These are phyloP conservation scores for Macrobrachium rosenbergii DNA, from an alignment of 1,140 invertebrate genomes.

Conservation along the genomic window DNA sequence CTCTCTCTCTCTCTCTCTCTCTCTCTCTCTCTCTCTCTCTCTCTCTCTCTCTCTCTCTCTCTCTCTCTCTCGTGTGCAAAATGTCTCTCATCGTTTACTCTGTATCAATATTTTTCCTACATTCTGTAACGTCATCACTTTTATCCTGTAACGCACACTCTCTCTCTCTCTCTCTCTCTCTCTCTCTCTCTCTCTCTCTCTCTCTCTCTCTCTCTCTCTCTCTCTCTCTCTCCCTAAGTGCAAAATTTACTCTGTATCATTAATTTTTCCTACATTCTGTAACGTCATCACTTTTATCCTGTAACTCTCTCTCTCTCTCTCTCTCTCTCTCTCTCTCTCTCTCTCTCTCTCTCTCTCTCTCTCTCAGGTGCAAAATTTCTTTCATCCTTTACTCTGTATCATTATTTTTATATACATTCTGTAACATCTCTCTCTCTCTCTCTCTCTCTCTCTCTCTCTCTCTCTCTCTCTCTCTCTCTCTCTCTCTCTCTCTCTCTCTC, in stretches of 20 bases:
- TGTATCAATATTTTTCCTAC: no score
- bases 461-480: background rate
- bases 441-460: background rate
- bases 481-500: background rate
- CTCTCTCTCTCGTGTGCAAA: background rate
- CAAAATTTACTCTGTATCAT: background rate
- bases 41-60: background rate
- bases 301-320: no score
- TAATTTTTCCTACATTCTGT: no score
- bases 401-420: no score
- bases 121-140: no score
- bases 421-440: background rate
- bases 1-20: slow-evolving; percentile 26
- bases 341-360: background rate
- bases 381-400: background rate
- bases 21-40: background rate
- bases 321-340: background rate
- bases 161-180: no score
- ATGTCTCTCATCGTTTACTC: no score
- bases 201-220: background rate
- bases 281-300: no score
- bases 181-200: background rate
- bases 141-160: no score
- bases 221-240: no score
- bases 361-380: background rate